Evolutionary conservation across 2,888 invertebrate species (phyloP).

Genomic region (Lasioglossum zephyrum): DNA sequence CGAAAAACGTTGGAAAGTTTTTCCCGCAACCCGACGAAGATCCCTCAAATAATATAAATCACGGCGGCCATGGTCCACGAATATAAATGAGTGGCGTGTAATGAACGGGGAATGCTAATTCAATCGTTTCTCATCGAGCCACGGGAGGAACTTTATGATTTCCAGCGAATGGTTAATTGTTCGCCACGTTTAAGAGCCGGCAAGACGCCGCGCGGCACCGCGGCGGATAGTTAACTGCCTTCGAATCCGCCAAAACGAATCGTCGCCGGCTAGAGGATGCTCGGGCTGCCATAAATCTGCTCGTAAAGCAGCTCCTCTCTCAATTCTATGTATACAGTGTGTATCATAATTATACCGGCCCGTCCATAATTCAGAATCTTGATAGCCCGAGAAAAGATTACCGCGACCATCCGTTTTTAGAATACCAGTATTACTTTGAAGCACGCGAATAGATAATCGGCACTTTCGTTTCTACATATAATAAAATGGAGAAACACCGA

Average conservation of each 20-base stretch:
- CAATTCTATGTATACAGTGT: constrained; percentile 31
- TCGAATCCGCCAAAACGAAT: not conserved
- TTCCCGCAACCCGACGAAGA: not conserved
- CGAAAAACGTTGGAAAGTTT: not conserved
- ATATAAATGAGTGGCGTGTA: constrained; percentile 44
- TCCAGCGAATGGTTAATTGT: constrained; percentile 30
- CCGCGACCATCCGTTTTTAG: no score
- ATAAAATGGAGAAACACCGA: no score
- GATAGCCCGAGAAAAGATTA: no score
- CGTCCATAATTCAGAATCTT: not conserved
- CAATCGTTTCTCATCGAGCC: constrained; percentile 10
- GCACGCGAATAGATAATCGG: no score
- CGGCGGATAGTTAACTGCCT: not conserved
- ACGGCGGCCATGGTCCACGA: constrained; percentile 21
- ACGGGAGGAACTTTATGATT: constrained; percentile 11
- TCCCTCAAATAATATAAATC: constrained; percentile 38
- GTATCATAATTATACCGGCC: not conserved
- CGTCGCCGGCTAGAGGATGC: not conserved
- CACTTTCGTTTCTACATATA: no score
- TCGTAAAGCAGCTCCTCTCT: constrained; percentile 27
- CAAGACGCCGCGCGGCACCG: not conserved
- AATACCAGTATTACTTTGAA: no score
- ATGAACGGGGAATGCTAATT: constrained; percentile 37
- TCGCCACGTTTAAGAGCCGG: not conserved
- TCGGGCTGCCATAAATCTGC: constrained; percentile 23